Percentiles rank a stretch among this genome's conserved stretches.
These are phyloP conservation scores for Trichoplax adhaerens DNA, from an alignment of 37 sponge, comb jelly and placozoan genomes.

Conservation along the genomic window DNA sequence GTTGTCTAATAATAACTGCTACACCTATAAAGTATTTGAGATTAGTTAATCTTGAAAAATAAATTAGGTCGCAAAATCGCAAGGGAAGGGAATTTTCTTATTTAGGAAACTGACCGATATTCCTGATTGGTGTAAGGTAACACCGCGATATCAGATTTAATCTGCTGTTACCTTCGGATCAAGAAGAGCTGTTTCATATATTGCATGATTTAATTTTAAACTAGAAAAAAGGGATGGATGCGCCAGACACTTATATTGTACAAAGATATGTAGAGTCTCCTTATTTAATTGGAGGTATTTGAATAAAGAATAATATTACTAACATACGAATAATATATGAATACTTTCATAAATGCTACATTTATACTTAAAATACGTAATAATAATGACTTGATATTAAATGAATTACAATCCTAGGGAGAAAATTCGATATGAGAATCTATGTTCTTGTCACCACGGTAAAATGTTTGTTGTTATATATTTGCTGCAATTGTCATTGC, in stretches of 20 bases:
- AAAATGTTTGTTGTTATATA: neutral
- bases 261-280: conserved; percentile 92
- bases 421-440: conserved; percentile 91
- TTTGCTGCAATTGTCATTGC: neutral
- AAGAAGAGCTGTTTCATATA: too few species aligned
- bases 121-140: conserved; percentile 93
- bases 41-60: too few species aligned
- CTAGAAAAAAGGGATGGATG: conserved; percentile 58
- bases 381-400: too few species aligned
- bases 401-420: neutral
- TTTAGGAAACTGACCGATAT: conserved; percentile 98
- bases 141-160: neutral
- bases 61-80: conserved; percentile 57
- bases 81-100: conserved; percentile 95
- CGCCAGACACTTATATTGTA: conserved; percentile 94
- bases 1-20: too few species aligned
- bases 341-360: too few species aligned
- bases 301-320: too few species aligned
- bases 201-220: too few species aligned
- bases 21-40: too few species aligned
- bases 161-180: too few species aligned
- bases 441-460: conserved; percentile 80
- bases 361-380: too few species aligned
- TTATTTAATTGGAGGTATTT: conserved; percentile 66
- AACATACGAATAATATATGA: too few species aligned